Conservation (phyloP, 2,888 invertebrate genomes). For the Nomada hirtipes region DNA sequence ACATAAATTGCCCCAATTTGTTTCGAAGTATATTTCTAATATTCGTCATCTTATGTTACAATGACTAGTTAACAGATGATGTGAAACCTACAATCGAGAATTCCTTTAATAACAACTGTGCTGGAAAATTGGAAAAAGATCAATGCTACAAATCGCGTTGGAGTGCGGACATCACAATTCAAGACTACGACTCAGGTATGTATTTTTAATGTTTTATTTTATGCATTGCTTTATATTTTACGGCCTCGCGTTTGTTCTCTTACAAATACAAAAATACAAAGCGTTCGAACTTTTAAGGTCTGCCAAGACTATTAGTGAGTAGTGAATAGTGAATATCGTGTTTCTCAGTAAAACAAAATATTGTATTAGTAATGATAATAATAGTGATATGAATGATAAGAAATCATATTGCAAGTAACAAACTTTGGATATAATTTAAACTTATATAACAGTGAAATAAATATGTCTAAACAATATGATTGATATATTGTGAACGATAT, state of each 20-base stretch:
- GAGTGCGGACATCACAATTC: conserved; percentile 89
- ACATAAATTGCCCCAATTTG: too few species aligned
- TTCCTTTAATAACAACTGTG: conserved; percentile 88
- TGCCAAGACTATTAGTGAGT: background rate
- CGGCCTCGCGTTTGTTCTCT: too few species aligned
- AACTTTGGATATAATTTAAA: too few species aligned
- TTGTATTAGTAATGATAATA: too few species aligned
- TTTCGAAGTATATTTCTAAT: background rate
- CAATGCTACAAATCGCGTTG: conserved; percentile 89
- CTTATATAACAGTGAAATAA: too few species aligned
- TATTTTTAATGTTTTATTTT: background rate
- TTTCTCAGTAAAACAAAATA: too few species aligned
- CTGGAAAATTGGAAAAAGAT: conserved; percentile 85
- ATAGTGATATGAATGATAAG: too few species aligned
- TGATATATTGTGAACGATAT: background rate
- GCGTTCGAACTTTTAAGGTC: background rate
- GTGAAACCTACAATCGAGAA: conserved; percentile 87
- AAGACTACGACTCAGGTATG: conserved; percentile 85
- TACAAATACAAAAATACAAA: background rate
- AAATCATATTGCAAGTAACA: too few species aligned
- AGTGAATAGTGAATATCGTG: background rate
- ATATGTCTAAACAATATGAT: background rate
- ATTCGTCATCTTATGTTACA: conserved; percentile 29
- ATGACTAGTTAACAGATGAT: conserved; percentile 83
- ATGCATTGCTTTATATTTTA: background rate